phyloP scores from a whole-genome alignment of 2,797 vertebrate species.

The Oryzias sinensis region DNA sequence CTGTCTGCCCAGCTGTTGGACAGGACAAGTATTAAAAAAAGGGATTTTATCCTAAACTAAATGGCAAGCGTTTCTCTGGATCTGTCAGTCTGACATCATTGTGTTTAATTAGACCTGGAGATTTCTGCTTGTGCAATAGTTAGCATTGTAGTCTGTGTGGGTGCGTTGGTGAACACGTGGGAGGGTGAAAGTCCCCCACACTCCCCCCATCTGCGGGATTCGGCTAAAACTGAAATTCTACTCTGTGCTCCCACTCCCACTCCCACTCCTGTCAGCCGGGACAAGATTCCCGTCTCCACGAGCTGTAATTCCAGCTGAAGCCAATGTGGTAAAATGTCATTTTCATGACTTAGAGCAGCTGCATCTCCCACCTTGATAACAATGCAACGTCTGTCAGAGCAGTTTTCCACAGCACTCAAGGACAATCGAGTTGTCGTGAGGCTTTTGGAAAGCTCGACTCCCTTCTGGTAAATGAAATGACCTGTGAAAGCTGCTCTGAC shows the following conservation, averaged over 20 bases:
- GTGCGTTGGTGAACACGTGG: slow-evolving; percentile 2
- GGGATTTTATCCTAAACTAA: background rate
- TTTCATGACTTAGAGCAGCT: slow-evolving; percentile 13
- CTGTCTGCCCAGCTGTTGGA: no score
- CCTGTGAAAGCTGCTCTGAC: slow-evolving; percentile 45
- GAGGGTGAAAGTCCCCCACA: slow-evolving; percentile 12
- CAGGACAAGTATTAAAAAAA: no score
- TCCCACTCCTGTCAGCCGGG: slow-evolving; percentile 10
- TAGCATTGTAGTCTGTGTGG: background rate
- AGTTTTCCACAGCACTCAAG: slow-evolving; percentile 10
- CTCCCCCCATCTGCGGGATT: slow-evolving; percentile 28
- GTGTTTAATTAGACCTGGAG: slow-evolving; percentile 47
- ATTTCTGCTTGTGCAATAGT: slow-evolving; percentile 40
- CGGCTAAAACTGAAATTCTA: slow-evolving; percentile 42
- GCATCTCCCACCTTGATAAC: slow-evolving; percentile 26
- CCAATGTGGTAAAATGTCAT: slow-evolving; percentile 21
- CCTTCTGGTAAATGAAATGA: slow-evolving; percentile 37
- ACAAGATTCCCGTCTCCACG: slow-evolving; percentile 11
- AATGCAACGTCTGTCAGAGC: slow-evolving; percentile 26
- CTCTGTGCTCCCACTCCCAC: slow-evolving; percentile 19
- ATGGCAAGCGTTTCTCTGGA: slow-evolving; percentile 12
- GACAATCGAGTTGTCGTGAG: slow-evolving; percentile 31
- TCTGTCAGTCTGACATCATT: slow-evolving; percentile 35
- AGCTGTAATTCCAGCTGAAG: slow-evolving; percentile 10
- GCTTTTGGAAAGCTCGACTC: slow-evolving; percentile 26